Conservation (phyloP, 2,113 vertebrate genomes). For the Dasyprocta punctata region DNA sequence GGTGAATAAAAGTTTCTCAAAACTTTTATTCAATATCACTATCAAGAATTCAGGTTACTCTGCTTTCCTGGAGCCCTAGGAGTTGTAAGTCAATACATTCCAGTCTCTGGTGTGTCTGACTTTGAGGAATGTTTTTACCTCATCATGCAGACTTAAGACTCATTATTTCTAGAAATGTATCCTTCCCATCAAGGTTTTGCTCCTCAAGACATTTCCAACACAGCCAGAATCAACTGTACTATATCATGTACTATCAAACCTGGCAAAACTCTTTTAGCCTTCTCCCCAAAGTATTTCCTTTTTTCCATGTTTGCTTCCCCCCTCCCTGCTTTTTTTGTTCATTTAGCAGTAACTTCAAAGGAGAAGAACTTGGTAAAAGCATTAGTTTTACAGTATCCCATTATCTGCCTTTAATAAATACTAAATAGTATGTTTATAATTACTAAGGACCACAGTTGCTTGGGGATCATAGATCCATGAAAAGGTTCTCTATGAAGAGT, state of each 20-base stretch:
- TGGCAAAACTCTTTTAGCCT: conserved; percentile 1
- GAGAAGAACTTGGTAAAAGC: neutral
- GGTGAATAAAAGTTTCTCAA: neutral
- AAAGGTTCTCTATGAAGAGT: neutral
- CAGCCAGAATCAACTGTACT: neutral
- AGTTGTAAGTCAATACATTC: neutral
- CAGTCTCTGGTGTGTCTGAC: neutral
- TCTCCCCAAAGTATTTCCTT: neutral
- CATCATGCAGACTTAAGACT: conserved; percentile 31
- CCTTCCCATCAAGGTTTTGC: neutral
- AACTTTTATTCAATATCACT: conserved; percentile 12
- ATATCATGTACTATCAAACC: neutral
- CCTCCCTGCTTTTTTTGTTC: neutral
- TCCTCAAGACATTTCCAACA: conserved; percentile 40
- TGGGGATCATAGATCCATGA: neutral
- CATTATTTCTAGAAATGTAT: conserved; percentile 39
- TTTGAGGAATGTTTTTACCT: conserved; percentile 31
- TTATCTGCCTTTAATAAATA: neutral
- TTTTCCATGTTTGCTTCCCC: neutral
- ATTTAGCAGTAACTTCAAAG: conserved; percentile 6
- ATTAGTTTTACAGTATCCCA: neutral
- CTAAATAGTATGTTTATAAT: conserved; percentile 38
- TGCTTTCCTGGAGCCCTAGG: neutral
- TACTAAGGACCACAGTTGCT: neutral
- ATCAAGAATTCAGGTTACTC: conserved; percentile 45